Conservation (phyloP, 2,888 invertebrate species). For the Ectropis crepuscularia region DNA sequence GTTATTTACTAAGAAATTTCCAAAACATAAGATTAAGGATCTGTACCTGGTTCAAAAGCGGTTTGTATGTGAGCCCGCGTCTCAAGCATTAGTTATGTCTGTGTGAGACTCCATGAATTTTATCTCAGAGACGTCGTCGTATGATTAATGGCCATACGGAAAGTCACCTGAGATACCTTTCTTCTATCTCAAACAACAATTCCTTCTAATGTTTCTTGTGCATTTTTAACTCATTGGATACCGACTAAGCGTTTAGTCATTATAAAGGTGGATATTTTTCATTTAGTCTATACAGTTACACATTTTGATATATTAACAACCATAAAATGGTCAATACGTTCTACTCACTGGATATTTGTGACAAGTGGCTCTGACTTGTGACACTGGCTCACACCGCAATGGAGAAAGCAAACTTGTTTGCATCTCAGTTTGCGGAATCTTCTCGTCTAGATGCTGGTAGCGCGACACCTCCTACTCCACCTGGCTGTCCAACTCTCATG, state of each 20-base stretch:
- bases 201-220: slow-evolving; percentile 58
- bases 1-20: slow-evolving; percentile 52
- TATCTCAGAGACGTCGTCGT: slow-evolving; percentile 68
- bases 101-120: slow-evolving; percentile 60
- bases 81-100: slow-evolving; percentile 40
- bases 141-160: slow-evolving; percentile 77
- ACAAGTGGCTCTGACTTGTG: too few species aligned
- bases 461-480: too few species aligned
- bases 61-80: slow-evolving; percentile 48
- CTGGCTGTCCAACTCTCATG: too few species aligned
- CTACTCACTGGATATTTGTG: neutral
- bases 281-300: neutral
- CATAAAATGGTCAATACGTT: neutral
- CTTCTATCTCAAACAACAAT: slow-evolving; percentile 70
- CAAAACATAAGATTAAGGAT: slow-evolving; percentile 51
- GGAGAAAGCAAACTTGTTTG: too few species aligned
- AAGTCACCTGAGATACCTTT: slow-evolving; percentile 69
- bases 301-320: too few species aligned
- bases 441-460: too few species aligned
- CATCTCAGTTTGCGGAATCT: too few species aligned
- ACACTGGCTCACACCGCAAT: too few species aligned
- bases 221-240: slow-evolving; percentile 61
- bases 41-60: slow-evolving; percentile 49
- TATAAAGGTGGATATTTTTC: slow-evolving; percentile 11
- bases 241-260: slow-evolving; percentile 25